Conservation (phyloP, 1,140 invertebrate species). For the Bombus soroeensis region DNA sequence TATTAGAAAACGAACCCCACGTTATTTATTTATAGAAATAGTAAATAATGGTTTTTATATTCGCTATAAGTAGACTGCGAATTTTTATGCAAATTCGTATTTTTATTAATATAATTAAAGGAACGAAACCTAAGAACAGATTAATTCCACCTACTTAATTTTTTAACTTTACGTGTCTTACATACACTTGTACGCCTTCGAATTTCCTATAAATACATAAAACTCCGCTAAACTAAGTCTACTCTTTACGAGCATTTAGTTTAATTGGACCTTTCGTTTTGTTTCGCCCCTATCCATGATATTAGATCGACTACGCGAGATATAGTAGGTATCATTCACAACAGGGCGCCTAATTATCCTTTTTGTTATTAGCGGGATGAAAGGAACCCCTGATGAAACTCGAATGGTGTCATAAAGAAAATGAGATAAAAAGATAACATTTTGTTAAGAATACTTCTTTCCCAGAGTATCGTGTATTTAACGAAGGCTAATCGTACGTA, state of each 20-base stretch:
- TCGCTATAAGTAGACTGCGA: background rate
- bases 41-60: background rate
- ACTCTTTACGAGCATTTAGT: background rate
- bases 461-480: too few relatives aligned
- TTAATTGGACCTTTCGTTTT: background rate
- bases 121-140: too few relatives aligned
- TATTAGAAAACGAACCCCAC: background rate
- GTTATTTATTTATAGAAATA: too few relatives aligned
- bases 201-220: too few relatives aligned
- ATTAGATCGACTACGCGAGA: background rate
- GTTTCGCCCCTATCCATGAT: background rate
- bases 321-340: background rate
- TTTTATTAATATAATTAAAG: too few relatives aligned
- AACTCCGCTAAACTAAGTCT: too few relatives aligned
- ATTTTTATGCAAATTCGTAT: too few relatives aligned
- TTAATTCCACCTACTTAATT: too few relatives aligned
- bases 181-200: too few relatives aligned
- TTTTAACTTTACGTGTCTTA: too few relatives aligned
- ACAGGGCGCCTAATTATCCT: background rate
- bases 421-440: background rate
- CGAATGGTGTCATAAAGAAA: background rate
- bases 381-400: background rate
- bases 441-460: background rate
- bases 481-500: too few relatives aligned
- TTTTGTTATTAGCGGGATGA: background rate